Evolutionary conservation across 2,888 invertebrate species (phyloP), one percentile per base, ranked within the genome.

Genomic region (Xylocampa areola): DNA sequence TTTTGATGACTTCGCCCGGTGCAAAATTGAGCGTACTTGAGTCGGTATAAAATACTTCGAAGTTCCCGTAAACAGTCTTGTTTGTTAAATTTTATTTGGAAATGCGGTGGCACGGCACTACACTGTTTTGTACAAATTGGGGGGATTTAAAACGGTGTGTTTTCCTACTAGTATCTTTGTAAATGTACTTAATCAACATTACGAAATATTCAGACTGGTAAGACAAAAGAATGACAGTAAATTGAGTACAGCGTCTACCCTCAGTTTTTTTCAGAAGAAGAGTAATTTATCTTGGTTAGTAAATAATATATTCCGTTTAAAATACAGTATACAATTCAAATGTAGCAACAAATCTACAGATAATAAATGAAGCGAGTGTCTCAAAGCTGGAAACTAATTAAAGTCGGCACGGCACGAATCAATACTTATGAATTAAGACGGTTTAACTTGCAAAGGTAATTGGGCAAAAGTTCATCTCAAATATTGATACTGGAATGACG

Each of bases 401-500:
- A 92, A 92, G 85, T 90, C 82, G 82, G 72, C 51, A 77, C 82
- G 80, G 79, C 81, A 81, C 83, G 83, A 90, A 91, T 90, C 91
- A 88, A 93, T 93, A 90, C 89, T 89, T 89, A 86, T 87, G 88
- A 90, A 91, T 91, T 88, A 90, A 90, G 89, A 90, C 82, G 85
- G 83, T 88, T 86, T 84, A 88, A 87, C 87, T 91, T 83, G 85
- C 87, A 80, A 82, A 90, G 90, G 89, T 89, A 91, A 91, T 91
- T 89, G 88, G 85, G 84, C 86, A 82, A 87, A 89, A 90, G 88
- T 88, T 89, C 81, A 84, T 84, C 81, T 84, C 81, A 86, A 90
- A 91, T 91, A 89, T 90, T 90, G 87, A 87, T 86, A 84, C 78
- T 81, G 79, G 76, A 69, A 79, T 81, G 82, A 82, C 82, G 81